These are phyloP conservation scores for Myotis brandtii DNA, from an alignment of 2,113 vertebrate genomes.

Conservation along the genomic window DNA sequence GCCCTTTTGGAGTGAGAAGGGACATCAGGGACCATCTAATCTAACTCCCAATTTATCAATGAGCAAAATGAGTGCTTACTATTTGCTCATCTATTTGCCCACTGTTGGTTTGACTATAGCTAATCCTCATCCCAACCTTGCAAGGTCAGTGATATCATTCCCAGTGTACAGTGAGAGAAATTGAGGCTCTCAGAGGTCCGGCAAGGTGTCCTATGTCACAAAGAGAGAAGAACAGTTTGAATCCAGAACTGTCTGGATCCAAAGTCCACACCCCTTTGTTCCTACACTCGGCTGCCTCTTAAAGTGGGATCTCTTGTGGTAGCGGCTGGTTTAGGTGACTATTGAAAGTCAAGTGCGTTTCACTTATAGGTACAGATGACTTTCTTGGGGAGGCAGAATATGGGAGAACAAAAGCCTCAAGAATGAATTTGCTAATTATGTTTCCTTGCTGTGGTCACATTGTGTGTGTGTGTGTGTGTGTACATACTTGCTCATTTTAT, in stretches of 20 bases:
- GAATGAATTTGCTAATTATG: constrained; percentile 2
- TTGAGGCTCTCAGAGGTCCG: background rate
- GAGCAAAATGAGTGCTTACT: background rate
- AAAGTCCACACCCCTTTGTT: background rate
- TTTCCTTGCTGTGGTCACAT: background rate
- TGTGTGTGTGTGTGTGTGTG: too few species aligned
- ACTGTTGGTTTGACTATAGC: background rate
- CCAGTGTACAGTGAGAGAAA: background rate
- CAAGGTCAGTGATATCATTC: background rate
- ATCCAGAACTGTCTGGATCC: background rate
- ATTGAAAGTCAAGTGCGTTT: background rate
- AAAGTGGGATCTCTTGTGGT: background rate
- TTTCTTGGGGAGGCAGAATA: background rate
- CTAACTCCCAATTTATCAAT: background rate
- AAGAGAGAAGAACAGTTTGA: background rate
- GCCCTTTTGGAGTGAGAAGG: background rate
- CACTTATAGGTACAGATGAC: background rate
- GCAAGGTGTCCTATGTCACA: background rate
- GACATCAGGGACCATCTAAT: background rate
- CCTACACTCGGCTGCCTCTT: background rate
- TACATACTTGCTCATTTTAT: background rate
- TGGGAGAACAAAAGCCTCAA: background rate
- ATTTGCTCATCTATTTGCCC: background rate
- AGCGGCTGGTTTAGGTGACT: background rate
- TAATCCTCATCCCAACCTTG: background rate